These are phyloP conservation scores for Spheniscus mendiculus DNA, from an alignment of 2,113 vertebrate species.

Conservation along the genomic window DNA sequence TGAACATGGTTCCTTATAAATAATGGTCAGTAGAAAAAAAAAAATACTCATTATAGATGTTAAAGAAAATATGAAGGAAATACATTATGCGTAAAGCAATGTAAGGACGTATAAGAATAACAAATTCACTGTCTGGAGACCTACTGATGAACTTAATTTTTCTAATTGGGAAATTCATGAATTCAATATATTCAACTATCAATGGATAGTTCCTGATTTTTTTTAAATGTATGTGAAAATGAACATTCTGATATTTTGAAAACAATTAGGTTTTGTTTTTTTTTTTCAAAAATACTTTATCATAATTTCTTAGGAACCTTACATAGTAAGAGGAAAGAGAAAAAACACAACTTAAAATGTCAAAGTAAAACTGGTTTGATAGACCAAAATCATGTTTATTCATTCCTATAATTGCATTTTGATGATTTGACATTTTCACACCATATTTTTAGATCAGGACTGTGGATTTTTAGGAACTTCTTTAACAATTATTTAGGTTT, in stretches of 20 bases:
- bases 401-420: fast-evolving
- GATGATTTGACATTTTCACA: background rate
- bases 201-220: background rate
- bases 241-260: background rate
- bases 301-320: background rate
- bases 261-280: background rate
- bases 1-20: background rate
- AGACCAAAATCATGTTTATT: background rate
- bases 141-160: background rate
- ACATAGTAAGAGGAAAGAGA: background rate
- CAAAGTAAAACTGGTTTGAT: background rate
- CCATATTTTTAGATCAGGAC: background rate
- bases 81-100: background rate
- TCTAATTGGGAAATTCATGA: background rate
- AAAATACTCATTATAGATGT: background rate
- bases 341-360: background rate
- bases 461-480: background rate
- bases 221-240: background rate
- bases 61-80: background rate
- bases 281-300: background rate
- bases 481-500: background rate
- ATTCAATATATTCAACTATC: background rate
- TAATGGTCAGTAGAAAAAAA: background rate
- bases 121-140: background rate
- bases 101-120: background rate